Evolutionary conservation across 2,113 vertebrate species (phyloP), one percentile per base, ranked within the genome.

Genomic region (Hoplias malabaricus): DNA sequence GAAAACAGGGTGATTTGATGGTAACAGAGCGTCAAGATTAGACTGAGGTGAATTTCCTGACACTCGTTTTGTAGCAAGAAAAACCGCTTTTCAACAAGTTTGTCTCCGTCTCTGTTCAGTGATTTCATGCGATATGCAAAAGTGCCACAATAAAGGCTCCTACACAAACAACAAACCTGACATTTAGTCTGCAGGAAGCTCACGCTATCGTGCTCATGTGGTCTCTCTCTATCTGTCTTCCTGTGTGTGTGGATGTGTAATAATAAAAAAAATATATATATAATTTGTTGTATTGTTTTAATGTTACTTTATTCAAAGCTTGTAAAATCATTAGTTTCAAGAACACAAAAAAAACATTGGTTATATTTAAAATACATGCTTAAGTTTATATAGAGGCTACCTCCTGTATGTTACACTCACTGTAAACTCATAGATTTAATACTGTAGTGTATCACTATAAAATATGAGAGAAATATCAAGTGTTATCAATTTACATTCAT

Each of bases 61-160:
- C 6, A 14, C 6, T 59, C 29, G 36, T 25, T 5, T 23, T 68
- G 50, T 9, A 56, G 9, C 1, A 16, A 72, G 69, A 56, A 46
- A 38, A 71, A 56, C 21, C 8, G 36, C 25, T 40, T 72, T 33
- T 19, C 21, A 38, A 56, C 69, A 57, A 23, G 69, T 54, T 70
- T 27, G 25, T 61, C 48, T 38, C n/a, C 21, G 31, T 23, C 13
- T 11, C 48, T 3, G 46, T 5, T 25, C 29, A 25, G n/a, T 38
- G 19, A 21, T 31, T 14, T 25, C 21, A 19, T 31, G 29, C 1
- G 48, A 53, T 7, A 36, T 34, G 31, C 31, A 11, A n/a, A 19
- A 27, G 14, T 5, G 53, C 70, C 42, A 19, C 21, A 27, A 14
- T 57, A 19, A 57, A 40, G 8, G 33, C n/a, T 36, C 46, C 10